Evolutionary conservation across 2,113 vertebrate genomes (phyloP).

Genomic region (Benitochromis conjunctus): DNA sequence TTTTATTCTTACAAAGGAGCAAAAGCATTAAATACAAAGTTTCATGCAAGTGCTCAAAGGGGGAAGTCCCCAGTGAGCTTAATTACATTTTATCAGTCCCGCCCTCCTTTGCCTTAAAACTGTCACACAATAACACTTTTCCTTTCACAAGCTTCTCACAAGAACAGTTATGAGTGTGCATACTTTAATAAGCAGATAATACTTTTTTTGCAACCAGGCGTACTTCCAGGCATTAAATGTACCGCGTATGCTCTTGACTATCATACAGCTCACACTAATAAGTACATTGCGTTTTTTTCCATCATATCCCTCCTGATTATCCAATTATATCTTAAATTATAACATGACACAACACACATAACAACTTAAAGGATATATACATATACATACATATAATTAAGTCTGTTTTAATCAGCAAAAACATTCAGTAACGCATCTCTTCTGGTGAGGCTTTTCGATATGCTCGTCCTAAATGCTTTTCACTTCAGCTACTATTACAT

Average conservation of each 20-base stretch:
- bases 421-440: rapidly evolving
- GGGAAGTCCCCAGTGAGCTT: neutral
- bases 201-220: neutral
- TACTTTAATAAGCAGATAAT: neutral
- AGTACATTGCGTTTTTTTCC: neutral
- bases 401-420: neutral
- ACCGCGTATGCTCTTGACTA: neutral
- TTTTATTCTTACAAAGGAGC: neutral
- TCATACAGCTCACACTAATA: neutral
- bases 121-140: neutral
- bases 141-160: neutral
- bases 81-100: neutral
- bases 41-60: neutral
- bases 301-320: neutral
- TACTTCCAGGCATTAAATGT: neutral
- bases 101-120: rapidly evolving
- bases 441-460: neutral
- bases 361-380: neutral
- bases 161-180: neutral
- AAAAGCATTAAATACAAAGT: neutral
- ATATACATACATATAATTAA: neutral
- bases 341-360: neutral
- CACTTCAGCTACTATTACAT: neutral
- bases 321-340: neutral
- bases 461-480: neutral